Conservation (phyloP, 2,888 invertebrate species). For the Peribatodes rhomboidaria region DNA sequence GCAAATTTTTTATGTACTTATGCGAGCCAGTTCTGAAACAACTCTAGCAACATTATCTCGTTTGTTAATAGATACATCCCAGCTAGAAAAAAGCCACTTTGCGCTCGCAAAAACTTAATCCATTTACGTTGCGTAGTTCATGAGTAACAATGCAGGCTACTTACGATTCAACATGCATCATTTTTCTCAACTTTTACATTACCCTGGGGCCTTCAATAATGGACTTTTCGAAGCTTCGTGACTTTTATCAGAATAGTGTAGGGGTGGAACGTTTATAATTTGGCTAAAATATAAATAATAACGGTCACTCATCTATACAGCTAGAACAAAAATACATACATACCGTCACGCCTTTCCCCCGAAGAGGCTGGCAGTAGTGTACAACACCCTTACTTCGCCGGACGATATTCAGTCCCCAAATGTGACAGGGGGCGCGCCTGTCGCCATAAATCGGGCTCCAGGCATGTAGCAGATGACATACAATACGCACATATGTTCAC, state of each 20-base stretch:
- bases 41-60: constrained; percentile 1
- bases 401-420: too few relatives aligned
- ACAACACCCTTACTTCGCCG: too few relatives aligned
- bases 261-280: constrained; percentile 2
- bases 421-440: too few relatives aligned
- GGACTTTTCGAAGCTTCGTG: constrained; percentile 47
- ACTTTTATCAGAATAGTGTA: constrained; percentile 34
- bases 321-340: too few relatives aligned
- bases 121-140: constrained; percentile 56
- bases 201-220: constrained; percentile 42
- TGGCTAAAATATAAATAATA: not conserved
- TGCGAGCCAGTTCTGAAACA: not conserved
- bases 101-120: constrained; percentile 37
- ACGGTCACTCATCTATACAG: too few relatives aligned
- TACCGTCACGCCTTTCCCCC: too few relatives aligned
- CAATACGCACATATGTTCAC: too few relatives aligned
- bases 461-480: too few relatives aligned
- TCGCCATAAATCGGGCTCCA: too few relatives aligned
- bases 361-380: too few relatives aligned
- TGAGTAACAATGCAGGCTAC: constrained; percentile 50
- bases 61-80: constrained; percentile 25
- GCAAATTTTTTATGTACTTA: not conserved
- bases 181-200: constrained; percentile 52
- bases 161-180: constrained; percentile 59
- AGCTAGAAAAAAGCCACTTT: constrained; percentile 26